Percentiles rank a stretch among this genome's conserved stretches.
Evolutionary conservation across 53 echinoderm and acorn worm species (phyloP).

Genomic region (Paracentrotus lividus): DNA sequence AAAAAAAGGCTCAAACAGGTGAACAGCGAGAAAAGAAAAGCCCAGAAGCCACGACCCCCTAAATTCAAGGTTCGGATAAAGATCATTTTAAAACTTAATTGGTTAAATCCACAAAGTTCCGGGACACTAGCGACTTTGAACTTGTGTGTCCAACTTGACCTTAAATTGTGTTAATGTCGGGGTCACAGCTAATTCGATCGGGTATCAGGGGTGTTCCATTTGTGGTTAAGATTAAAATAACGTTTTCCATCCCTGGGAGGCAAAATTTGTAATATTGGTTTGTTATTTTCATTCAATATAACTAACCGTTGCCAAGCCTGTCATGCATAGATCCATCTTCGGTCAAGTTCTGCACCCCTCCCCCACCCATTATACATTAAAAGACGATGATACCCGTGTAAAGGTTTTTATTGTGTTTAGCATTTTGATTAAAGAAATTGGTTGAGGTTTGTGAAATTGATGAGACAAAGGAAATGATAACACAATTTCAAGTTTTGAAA

Average conservation of each 20-base stretch:
- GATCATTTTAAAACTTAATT: neutral
- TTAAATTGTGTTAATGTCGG: neutral
- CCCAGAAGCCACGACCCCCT: neutral
- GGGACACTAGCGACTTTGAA: neutral
- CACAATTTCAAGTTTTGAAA: too few species aligned
- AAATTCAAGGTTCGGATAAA: neutral
- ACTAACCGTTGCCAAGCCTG: neutral
- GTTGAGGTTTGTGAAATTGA: too few species aligned
- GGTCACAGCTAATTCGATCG: neutral
- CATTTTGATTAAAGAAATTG: too few species aligned
- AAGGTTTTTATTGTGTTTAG: too few species aligned
- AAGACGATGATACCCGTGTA: too few species aligned
- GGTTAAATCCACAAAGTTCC: neutral
- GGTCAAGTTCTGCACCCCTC: neutral
- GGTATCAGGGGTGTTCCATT: neutral
- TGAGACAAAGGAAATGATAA: too few species aligned
- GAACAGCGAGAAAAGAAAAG: neutral
- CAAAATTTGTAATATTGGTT: neutral
- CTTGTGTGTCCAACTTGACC: conserved; percentile 31
- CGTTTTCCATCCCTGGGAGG: neutral
- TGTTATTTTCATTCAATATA: neutral
- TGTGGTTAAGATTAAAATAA: neutral
- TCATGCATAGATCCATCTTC: neutral
- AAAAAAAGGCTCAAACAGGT: neutral
- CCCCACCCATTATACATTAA: too few species aligned